Base-by-base conservation (phyloP, 2,113 vertebrate genomes). In the Actenoides lindsayi region DNA sequence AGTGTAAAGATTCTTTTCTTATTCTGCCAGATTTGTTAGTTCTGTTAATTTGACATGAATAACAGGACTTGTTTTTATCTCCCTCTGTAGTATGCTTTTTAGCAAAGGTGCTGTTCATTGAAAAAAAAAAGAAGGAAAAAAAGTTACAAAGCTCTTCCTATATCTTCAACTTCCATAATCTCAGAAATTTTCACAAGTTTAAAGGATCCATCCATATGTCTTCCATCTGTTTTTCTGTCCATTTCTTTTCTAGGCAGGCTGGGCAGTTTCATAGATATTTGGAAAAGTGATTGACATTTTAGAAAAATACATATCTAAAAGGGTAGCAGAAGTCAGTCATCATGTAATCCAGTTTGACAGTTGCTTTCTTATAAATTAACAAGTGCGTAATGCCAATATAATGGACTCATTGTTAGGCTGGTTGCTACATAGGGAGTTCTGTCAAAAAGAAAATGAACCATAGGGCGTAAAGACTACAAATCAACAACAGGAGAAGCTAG, bases 131-230 rank as follows among this genome's bases (percentile, higher is more conserved):
- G 33, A 42, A 86, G 20, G 20, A 39, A n/a, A 75, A 8, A 76
- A 7, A 1, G 70, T 77, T 81, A 15, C 7, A 7, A 44, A 74
- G 28, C 21, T 60, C 11, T 78, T 85, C 10, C 10, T n/a, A 10
- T 16, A 62, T 7, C 25, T 81, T 64, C 51, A 31, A 16, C 4
- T 84, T 81, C 18, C 51, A 10, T 16, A 44, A 33, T 28, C 31
- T 83, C 68, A 76, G 63, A 65, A 59, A 1, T 48, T 63, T 42
- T 80, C 42, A 20, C 6, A 39, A 35, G 7, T 44, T 89, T 83
- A 41, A 82, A 35, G 23, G 2, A 33, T 83, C 24, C 16, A n/a
- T 62, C 11, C 31, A 18, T 13, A 5, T 0, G 0, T 41, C 10
- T 71, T 79, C 44, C 2, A 20, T 15, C 3, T 44, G 8, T 42